Percentiles rank a stretch among this genome's conserved stretches.
phyloP scores from a whole-genome alignment of 2,113 vertebrate species.

The Trematocara stigmaticum region DNA sequence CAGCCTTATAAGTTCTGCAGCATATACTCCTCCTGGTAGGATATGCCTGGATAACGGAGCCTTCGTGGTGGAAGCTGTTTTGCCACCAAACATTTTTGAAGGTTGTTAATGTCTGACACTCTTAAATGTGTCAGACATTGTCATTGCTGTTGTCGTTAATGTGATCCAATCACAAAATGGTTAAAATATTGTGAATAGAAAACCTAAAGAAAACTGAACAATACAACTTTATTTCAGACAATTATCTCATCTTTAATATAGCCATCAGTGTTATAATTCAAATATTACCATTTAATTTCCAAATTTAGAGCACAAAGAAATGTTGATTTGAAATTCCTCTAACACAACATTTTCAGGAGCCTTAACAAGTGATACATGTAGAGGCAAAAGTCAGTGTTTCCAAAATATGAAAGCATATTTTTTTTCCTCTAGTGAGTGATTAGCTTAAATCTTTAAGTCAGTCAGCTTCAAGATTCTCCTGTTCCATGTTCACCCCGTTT shows the following conservation, averaged over 20 bases:
- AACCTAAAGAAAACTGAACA: not conserved
- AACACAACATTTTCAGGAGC: not conserved
- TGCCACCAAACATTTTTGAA: not conserved
- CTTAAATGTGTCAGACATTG: no score
- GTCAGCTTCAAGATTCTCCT: slow-evolving; percentile 41
- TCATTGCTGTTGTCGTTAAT: not conserved
- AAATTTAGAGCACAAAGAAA: not conserved
- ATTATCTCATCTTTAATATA: not conserved
- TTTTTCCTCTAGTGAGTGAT: not conserved
- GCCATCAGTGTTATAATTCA: not conserved
- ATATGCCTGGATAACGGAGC: not conserved
- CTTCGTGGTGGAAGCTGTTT: not conserved
- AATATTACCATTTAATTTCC: not conserved
- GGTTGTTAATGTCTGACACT: not conserved
- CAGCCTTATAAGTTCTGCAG: not conserved
- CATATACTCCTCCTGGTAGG: not conserved
- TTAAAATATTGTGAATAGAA: not conserved
- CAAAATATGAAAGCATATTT: not conserved
- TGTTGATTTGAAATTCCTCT: not conserved
- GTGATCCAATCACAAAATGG: not conserved
- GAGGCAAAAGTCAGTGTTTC: not conserved
- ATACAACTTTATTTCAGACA: not conserved
- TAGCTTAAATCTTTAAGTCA: not conserved
- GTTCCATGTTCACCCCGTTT: slow-evolving; percentile 57
- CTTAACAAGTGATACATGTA: not conserved